Evolutionary conservation across 2,113 vertebrate genomes (phyloP).

Genomic region (Pteropus alecto): DNA sequence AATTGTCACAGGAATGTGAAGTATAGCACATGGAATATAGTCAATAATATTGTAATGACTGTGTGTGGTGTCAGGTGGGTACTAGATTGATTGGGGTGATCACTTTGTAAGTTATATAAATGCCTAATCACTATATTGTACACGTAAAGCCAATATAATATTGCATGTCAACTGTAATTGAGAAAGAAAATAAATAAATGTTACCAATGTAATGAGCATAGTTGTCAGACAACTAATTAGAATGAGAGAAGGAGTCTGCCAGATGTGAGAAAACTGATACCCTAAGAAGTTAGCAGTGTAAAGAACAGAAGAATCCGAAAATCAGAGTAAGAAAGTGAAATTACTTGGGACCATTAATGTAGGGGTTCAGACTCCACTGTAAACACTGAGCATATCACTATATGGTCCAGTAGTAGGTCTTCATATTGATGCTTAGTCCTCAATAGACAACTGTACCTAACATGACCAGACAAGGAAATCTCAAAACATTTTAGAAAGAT

Average conservation of each 20-base stretch:
- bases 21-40: too few relatives aligned
- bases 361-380: background rate
- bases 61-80: too few relatives aligned
- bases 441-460: background rate
- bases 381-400: background rate
- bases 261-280: background rate
- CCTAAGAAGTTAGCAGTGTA: background rate
- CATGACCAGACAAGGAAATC: background rate
- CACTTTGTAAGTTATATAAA: too few relatives aligned
- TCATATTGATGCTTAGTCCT: background rate
- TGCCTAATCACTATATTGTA: too few relatives aligned
- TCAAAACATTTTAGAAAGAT: conserved; percentile 19
- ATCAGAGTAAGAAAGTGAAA: background rate
- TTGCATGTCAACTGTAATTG: too few relatives aligned
- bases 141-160: too few relatives aligned
- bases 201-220: background rate
- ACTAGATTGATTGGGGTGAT: too few relatives aligned
- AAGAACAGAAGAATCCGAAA: background rate
- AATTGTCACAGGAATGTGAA: too few relatives aligned
- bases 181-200: too few relatives aligned
- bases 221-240: background rate
- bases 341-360: background rate
- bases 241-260: background rate
- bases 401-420: background rate
- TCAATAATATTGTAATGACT: too few relatives aligned